These are phyloP conservation scores for Ceyx margarethae DNA, from an alignment of 2,113 vertebrate genomes.

Conservation along the genomic window DNA sequence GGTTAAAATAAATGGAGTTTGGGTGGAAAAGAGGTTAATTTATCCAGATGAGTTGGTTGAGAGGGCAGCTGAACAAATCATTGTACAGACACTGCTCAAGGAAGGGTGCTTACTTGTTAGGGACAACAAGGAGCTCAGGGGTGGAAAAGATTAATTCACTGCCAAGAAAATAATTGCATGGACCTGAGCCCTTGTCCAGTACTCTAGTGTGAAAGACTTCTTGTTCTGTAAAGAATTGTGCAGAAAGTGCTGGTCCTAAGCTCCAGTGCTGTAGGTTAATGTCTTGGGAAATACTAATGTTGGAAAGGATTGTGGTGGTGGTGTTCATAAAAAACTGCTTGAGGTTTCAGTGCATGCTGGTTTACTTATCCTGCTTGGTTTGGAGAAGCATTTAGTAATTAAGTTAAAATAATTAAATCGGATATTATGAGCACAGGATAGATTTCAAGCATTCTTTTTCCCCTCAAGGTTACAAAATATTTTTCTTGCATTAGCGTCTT, in stretches of 20 bases:
- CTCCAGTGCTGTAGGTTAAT: not conserved
- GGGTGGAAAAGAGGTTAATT: not conserved
- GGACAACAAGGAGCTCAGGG: not conserved
- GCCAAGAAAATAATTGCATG: not conserved
- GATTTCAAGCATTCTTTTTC: not conserved
- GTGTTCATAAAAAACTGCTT: not conserved
- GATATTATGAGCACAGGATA: not conserved
- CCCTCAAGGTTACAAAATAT: not conserved
- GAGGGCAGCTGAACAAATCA: not conserved
- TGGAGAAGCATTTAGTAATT: constrained; percentile 15
- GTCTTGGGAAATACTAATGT: not conserved
- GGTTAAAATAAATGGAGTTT: not conserved
- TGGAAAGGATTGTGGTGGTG: not conserved
- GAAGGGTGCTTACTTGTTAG: not conserved
- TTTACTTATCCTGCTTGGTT: not conserved
- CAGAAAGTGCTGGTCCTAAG: not conserved
- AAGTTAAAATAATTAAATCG: constrained; percentile 29
- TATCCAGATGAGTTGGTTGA: not conserved
- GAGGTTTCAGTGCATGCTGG: not conserved
- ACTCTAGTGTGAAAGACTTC: not conserved
- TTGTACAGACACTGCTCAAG: not conserved
- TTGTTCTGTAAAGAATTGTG: not conserved
- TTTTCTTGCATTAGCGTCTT: not conserved
- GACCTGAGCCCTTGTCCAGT: not conserved
- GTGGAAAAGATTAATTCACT: not conserved